Conservation (phyloP, 2,888 invertebrate genomes). For the Alloplasta piceator region DNA sequence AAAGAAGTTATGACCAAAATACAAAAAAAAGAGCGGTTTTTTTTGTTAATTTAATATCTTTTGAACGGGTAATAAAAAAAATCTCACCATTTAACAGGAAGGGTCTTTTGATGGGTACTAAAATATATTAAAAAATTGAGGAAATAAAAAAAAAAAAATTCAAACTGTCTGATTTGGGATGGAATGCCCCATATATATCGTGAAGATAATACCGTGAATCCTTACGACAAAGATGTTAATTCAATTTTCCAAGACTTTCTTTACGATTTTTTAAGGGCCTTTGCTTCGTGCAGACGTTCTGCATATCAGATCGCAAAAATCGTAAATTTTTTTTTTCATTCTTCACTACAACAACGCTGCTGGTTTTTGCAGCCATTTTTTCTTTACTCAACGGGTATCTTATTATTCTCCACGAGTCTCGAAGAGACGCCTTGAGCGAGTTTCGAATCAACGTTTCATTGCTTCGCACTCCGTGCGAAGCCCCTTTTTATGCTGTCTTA, state of each 20-base stretch:
- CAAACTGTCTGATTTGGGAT: too few relatives aligned
- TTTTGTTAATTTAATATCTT: too few relatives aligned
- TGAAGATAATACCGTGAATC: constrained; percentile 51
- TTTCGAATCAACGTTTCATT: constrained; percentile 46
- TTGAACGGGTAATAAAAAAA: too few relatives aligned
- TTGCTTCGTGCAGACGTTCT: background rate
- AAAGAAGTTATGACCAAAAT: too few relatives aligned
- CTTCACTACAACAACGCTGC: background rate
- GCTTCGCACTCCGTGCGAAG: constrained; percentile 41
- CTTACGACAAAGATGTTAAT: constrained; percentile 56
- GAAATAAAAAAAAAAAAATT: too few relatives aligned
- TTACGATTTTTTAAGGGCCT: background rate
- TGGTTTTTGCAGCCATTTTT: background rate
- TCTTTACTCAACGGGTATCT: background rate
- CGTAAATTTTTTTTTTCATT: too few relatives aligned
- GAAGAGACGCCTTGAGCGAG: constrained; percentile 7
- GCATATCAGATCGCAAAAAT: background rate
- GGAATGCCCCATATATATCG: background rate
- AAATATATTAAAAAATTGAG: too few relatives aligned
- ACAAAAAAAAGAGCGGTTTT: too few relatives aligned
- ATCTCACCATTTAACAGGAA: too few relatives aligned
- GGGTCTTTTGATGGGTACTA: too few relatives aligned
- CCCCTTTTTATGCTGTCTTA: constrained; percentile 63
- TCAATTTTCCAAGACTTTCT: constrained; percentile 55
- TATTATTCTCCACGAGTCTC: background rate